Conservation (phyloP, 1,140 invertebrate species). For the Laupala kohalensis region DNA sequence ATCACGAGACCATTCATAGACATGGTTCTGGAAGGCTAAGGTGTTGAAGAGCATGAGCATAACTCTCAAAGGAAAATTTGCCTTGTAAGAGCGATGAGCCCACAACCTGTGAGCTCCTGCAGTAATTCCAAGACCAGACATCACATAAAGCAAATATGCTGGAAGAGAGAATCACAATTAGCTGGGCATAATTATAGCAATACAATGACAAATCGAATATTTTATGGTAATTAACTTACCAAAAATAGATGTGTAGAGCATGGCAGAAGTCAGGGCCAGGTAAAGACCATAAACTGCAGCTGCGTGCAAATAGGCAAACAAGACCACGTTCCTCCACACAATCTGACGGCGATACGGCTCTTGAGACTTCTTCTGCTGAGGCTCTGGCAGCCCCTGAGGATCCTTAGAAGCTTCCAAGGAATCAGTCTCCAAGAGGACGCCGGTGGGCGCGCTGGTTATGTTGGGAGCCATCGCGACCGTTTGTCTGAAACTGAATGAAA, state of each 20-base stretch:
- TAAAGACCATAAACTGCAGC: constrained; percentile 75
- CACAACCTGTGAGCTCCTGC: constrained; percentile 89
- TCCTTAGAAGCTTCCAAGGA: constrained; percentile 18
- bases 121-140: constrained; percentile 70
- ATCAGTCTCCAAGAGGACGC: constrained; percentile 50
- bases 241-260: constrained; percentile 58
- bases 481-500: too few species aligned
- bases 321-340: constrained; percentile 86
- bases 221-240: constrained; percentile 52
- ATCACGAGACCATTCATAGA: constrained; percentile 88
- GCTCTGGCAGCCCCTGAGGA: constrained; percentile 6
- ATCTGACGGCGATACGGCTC: constrained; percentile 39
- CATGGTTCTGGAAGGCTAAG: constrained; percentile 82
- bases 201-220: too few species aligned
- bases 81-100: constrained; percentile 90
- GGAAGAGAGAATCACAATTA: constrained; percentile 22
- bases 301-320: constrained; percentile 72
- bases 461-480: constrained; percentile 40
- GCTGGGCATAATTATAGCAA: too few species aligned
- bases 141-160: constrained; percentile 55
- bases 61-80: constrained; percentile 69
- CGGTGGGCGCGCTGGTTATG: constrained; percentile 38
- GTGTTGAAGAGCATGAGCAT: constrained; percentile 68
- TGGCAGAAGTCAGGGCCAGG: constrained; percentile 62
- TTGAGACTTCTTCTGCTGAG: constrained; percentile 22